phyloP scores from a whole-genome alignment of 2,888 invertebrate species.

The Smittia aterrima region DNA sequence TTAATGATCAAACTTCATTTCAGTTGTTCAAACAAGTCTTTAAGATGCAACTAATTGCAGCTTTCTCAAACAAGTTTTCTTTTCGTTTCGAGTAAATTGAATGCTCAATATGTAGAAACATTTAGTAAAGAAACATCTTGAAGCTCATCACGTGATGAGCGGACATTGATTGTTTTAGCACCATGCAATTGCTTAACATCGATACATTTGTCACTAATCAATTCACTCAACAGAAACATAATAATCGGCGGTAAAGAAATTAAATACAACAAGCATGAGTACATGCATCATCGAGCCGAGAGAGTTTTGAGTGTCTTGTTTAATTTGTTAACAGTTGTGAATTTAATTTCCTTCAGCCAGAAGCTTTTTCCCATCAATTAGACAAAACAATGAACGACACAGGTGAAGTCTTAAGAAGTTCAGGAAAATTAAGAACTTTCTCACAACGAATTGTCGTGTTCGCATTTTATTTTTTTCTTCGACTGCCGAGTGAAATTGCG shows the following conservation, averaged over 20 bases:
- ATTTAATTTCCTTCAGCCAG: neutral
- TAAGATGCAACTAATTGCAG: too few species aligned
- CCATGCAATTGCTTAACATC: neutral
- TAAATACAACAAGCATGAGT: conserved; percentile 5
- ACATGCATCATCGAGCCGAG: neutral
- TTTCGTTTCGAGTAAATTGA: neutral
- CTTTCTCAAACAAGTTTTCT: too few species aligned
- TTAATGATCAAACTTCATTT: too few species aligned
- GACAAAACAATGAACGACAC: neutral
- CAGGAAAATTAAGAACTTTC: conserved; percentile 8
- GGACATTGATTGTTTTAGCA: neutral
- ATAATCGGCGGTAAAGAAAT: neutral
- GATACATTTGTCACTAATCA: conserved; percentile 3
- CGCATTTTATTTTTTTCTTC: neutral
- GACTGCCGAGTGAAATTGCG: neutral
- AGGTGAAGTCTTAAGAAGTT: neutral
- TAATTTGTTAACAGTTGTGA: neutral
- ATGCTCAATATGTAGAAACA: neutral
- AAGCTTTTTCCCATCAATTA: conserved; percentile 1
- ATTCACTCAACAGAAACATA: conserved; percentile 1
- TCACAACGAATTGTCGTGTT: conserved; percentile 14
- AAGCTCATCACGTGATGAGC: neutral
- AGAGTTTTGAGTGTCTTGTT: neutral
- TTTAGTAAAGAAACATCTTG: too few species aligned
- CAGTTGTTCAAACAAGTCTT: too few species aligned